Evolutionary conservation across 2,797 vertebrate species (phyloP), one percentile per base, ranked within the genome.

Genomic region (Galago senegalensis): DNA sequence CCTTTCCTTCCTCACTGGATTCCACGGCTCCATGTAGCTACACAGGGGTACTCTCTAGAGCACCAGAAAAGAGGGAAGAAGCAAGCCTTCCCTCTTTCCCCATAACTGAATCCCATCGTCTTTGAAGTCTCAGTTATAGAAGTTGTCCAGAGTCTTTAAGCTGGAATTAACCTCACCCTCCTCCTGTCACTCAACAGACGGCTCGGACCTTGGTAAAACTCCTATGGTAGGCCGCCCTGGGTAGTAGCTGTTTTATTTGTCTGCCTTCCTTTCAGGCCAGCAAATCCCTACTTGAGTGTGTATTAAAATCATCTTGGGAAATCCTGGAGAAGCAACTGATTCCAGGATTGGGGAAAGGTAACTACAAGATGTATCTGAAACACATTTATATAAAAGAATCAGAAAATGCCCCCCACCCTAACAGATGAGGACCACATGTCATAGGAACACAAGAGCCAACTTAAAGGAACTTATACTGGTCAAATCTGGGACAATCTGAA

Each of bases 241-340:
- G n/a, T n/a, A 16, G 17, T 13, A 21, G 29, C 63, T 77, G 83
- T 46, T 61, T 91, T 87, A 56, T 37, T 14, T 25, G 40, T 23
- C 69, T 77, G 56, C 63, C 61, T 88, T 83, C 58, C 79, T 80
- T 34, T 82, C 20, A 20, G 40, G 43, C 46, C 29, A 61, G 29
- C 31, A 91, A 61, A 87, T 73, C 17, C 40, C 70, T 61, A 86
- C 21, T 72, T 83, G 53, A 89, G 40, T 69, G 20, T 49, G 69
- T 40, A 86, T 56, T 87, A 89, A 94, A 86, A 93, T 94, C 69
- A 91, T n/a, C 43, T 91, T 87, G 20, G 10, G 11, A 76, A 89
- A 70, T 3, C 37, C 46, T 76, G 70, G 60, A 77, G 60, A 96
- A 80, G 37, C 46, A 14, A 58, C 25, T 93, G 90, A 84, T 67